A percentile compares a stretch with the other conserved stretches of the same genome.
These are phyloP conservation scores for Calliscelio sp. DNA, from an alignment of 2,888 invertebrate species.

Conservation along the genomic window DNA sequence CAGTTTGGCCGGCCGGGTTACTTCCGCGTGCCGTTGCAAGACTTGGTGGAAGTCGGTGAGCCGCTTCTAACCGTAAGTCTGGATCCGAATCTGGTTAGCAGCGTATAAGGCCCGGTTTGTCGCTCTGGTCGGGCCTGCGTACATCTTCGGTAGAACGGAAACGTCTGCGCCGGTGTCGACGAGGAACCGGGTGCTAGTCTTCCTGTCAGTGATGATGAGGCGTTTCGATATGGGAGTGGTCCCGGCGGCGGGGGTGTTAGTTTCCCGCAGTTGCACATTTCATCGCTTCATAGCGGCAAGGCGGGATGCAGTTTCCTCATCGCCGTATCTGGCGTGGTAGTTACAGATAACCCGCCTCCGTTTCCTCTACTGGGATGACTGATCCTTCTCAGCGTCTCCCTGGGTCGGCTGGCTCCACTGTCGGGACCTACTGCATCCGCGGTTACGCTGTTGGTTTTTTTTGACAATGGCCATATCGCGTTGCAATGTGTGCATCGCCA, in stretches of 20 bases:
- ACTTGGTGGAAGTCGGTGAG: slow-evolving; percentile 19
- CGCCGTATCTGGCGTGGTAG: background rate
- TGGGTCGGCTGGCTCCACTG: no score
- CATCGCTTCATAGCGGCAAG: background rate
- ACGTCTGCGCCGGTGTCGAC: slow-evolving; percentile 46
- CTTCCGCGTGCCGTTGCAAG: background rate
- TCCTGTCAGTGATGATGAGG: background rate
- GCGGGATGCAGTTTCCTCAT: background rate
- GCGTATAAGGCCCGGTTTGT: slow-evolving; percentile 47
- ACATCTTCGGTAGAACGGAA: slow-evolving; percentile 4
- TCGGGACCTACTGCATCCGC: no score
- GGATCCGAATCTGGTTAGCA: slow-evolving; percentile 79
- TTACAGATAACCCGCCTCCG: no score
- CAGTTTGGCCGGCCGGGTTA: background rate
- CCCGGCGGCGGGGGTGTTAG: slow-evolving; percentile 20
- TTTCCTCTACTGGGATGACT: no score
- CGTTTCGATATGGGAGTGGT: background rate
- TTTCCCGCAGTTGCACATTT: slow-evolving; percentile 36
- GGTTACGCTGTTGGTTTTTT: no score
- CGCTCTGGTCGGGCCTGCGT: background rate
- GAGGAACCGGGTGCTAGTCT: background rate
- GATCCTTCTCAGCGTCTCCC: no score
- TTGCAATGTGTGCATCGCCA: no score
- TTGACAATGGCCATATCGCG: no score
- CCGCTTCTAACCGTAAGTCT: slow-evolving; percentile 77